Evolutionary conservation across 2,797 vertebrate species (phyloP), one percentile per base, ranked within the genome.

Genomic region (Euthynnus affinis): DNA sequence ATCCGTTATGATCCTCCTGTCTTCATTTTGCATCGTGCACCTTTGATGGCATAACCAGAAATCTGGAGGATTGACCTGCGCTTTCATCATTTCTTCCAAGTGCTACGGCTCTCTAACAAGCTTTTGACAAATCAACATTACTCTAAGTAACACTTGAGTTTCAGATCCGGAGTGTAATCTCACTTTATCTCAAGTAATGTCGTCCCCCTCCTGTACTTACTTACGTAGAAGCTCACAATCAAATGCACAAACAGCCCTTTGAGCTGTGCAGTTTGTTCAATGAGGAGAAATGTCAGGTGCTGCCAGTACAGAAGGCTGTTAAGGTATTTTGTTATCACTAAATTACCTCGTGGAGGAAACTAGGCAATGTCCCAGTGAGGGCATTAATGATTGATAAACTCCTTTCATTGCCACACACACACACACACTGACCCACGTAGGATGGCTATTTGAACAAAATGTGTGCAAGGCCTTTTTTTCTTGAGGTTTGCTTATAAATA

Each of bases 361-460:
- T 27, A 76, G 78, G 81, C 82, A 84, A 67, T 4, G 79, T 83
- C 90, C 83, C 85, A 71, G 61, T 53, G 74, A 78, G 77, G 80
- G 23, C 78, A 92, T 93, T 79, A 94, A 94, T 94, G 88, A 93
- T 93, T 94, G 71, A 93, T 93, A 67, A 88, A 86, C 77, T 74
- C 46, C 44, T 82, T 84, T 87, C 65, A 76, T 69, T 32, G 13
- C 57, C 62, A 68, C 20, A 49, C 42, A 65, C 57, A 46, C 57
- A 44, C 72, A 53, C 58, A 69, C 71, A 71, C 57, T 29, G 63
- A 20, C 62, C 56, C 49, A 63, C 22, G 48, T n/a, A 51, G 40
- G 13, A 8, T 37, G 29, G 46, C 15, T 23, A 23, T 68, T 64
- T 59, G 13, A 78, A 37, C 10, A 49, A 18, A 77, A 74, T 52